A percentile compares a stretch with the other conserved stretches of the same genome.
These are phyloP conservation scores for Tokudaia tokunoshimensis DNA, from an alignment of 2,797 vertebrate species.

Conservation along the genomic window DNA sequence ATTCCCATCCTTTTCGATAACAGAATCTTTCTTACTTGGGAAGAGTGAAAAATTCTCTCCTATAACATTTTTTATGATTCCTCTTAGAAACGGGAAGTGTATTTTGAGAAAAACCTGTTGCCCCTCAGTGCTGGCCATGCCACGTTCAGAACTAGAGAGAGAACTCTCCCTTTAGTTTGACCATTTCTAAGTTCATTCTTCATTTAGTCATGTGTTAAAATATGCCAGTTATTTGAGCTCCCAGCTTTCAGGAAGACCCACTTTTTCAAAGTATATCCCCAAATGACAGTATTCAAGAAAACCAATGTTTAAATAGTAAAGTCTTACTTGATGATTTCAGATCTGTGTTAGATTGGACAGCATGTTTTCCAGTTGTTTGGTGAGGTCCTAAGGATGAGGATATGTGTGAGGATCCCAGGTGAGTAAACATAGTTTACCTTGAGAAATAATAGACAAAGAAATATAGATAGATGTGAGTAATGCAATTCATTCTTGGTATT, in stretches of 20 bases:
- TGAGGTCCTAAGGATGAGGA: neutral
- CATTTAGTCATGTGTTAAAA: neutral
- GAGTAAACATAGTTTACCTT: neutral
- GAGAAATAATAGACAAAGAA: neutral
- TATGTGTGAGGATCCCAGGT: neutral
- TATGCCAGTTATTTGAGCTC: neutral
- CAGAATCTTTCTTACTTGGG: neutral
- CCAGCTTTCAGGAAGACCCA: neutral
- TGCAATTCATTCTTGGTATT: neutral
- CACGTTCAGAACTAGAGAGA: neutral
- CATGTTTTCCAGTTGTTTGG: conserved; percentile 25
- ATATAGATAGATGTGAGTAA: neutral
- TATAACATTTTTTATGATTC: neutral
- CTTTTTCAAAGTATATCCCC: neutral
- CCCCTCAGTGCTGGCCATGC: too few species aligned
- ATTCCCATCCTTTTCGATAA: neutral
- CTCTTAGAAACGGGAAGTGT: neutral
- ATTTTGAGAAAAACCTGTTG: neutral
- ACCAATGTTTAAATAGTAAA: neutral
- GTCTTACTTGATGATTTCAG: conserved; percentile 18
- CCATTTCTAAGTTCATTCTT: neutral
- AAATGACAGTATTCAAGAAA: neutral
- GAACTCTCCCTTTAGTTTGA: neutral
- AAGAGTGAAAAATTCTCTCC: neutral
- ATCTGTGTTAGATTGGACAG: neutral